phyloP scores from a whole-genome alignment of 2,113 vertebrate genomes.

The Chaetura pelagica region DNA sequence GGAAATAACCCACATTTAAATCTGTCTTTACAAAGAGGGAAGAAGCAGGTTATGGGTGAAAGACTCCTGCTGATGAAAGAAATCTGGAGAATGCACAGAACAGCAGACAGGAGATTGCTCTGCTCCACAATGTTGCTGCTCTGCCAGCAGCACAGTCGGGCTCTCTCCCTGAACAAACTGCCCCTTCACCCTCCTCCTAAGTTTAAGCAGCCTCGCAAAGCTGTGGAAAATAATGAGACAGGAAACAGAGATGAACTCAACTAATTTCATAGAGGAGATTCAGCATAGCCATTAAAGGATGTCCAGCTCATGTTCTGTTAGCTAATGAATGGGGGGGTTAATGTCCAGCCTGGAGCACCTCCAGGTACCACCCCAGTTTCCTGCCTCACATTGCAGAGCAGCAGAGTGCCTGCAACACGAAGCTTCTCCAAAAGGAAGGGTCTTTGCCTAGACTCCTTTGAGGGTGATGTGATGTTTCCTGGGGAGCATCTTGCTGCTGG shows the following conservation, averaged over 20 bases:
- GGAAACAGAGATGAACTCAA: not conserved
- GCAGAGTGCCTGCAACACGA: too few species aligned
- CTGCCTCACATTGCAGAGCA: not conserved
- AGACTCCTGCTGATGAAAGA: not conserved
- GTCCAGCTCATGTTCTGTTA: not conserved
- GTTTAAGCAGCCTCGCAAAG: not conserved
- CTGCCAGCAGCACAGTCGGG: not conserved
- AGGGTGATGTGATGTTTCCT: not conserved
- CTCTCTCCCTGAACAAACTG: not conserved
- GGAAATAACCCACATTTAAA: not conserved
- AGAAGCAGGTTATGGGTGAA: not conserved
- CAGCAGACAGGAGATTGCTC: not conserved
- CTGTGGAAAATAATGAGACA: not conserved
- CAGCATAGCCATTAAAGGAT: not conserved
- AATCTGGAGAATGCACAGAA: not conserved
- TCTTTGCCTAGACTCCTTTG: not conserved
- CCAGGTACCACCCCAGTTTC: not conserved
- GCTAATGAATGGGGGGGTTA: not conserved
- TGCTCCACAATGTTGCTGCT: not conserved
- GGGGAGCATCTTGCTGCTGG: not conserved
- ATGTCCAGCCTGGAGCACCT: not conserved
- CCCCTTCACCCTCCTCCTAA: not conserved
- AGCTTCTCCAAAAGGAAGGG: not conserved
- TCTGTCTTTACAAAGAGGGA: not conserved
- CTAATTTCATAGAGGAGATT: not conserved